Conservation (phyloP, 2,888 invertebrate species). For the Drosophila mimetica region DNA sequence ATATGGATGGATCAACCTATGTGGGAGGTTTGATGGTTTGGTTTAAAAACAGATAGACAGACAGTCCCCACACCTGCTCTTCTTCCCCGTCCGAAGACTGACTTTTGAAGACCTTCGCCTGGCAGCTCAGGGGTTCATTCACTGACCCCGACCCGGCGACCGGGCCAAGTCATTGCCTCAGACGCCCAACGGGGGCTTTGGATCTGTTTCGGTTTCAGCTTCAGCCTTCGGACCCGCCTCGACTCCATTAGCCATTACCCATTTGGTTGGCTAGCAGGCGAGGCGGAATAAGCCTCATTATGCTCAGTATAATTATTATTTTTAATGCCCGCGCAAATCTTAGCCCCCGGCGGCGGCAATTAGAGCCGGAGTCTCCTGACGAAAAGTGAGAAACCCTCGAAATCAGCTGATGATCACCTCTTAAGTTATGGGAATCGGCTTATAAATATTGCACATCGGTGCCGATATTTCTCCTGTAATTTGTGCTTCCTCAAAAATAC, state of each 20-base stretch:
- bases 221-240: conserved; percentile 34
- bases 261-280: conserved; percentile 25
- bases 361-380: conserved; percentile 19
- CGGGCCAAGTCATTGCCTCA: conserved; percentile 43
- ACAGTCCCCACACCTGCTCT: conserved; percentile 13
- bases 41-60: too few species aligned
- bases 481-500: conserved; percentile 59
- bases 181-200: conserved; percentile 23
- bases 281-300: conserved; percentile 36
- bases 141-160: conserved; percentile 31
- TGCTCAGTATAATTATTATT: conserved; percentile 44
- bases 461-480: conserved; percentile 38
- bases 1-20: neutral
- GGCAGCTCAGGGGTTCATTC: conserved; percentile 15
- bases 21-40: neutral
- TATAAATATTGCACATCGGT: conserved; percentile 15
- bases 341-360: conserved; percentile 34
- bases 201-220: conserved; percentile 29
- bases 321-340: conserved; percentile 34
- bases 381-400: conserved; percentile 8
- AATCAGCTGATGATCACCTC: conserved; percentile 47
- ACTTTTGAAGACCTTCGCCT: conserved; percentile 18
- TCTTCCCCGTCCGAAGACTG: neutral
- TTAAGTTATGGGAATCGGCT: conserved; percentile 32
- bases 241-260: conserved; percentile 30